These are phyloP conservation scores for Acanthis flammea DNA, from an alignment of 2,797 vertebrate genomes.

Conservation along the genomic window DNA sequence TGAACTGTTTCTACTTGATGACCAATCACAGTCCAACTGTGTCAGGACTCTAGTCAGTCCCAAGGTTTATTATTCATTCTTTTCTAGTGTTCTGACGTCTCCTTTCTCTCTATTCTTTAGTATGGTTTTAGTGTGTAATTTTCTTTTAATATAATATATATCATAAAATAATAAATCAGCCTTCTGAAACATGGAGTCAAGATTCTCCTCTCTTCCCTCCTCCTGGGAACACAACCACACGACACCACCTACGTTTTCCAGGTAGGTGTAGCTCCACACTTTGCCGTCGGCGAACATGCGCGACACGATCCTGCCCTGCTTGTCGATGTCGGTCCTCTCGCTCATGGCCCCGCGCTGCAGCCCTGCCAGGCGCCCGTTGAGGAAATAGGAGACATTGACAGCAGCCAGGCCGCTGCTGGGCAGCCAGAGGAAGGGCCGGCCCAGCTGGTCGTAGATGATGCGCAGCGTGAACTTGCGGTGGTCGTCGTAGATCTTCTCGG, in stretches of 20 bases:
- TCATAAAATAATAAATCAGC: neutral
- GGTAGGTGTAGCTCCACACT: slow-evolving; percentile 98
- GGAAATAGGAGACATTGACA: slow-evolving; percentile 95
- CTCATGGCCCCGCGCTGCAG: slow-evolving; percentile 97
- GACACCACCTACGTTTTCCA: slow-evolving; percentile 85
- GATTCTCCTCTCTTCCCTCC: neutral
- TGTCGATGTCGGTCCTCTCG: slow-evolving; percentile 92
- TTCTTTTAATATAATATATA: neutral
- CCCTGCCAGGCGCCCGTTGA: slow-evolving; percentile 90
- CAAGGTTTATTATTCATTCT: too few species aligned
- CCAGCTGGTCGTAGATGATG: slow-evolving; percentile 97
- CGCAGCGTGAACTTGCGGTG: slow-evolving; percentile 96
- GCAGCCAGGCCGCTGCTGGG: slow-evolving; percentile 96
- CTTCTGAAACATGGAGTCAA: too few species aligned
- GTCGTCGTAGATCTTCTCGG: slow-evolving; percentile 98
- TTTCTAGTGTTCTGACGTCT: too few species aligned
- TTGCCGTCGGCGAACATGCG: slow-evolving; percentile 77
- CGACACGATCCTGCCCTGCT: slow-evolving; percentile 90
- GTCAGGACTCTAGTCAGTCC: too few species aligned
- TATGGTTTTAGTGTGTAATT: too few species aligned
- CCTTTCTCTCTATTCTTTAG: neutral
- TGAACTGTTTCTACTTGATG: too few species aligned
- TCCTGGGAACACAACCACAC: neutral
- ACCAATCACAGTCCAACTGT: too few species aligned
- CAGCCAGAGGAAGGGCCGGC: slow-evolving; percentile 95